A percentile compares a stretch with the other conserved stretches of the same genome.
Conservation (phyloP, 2,113 vertebrate species). For the Solea solea region DNA sequence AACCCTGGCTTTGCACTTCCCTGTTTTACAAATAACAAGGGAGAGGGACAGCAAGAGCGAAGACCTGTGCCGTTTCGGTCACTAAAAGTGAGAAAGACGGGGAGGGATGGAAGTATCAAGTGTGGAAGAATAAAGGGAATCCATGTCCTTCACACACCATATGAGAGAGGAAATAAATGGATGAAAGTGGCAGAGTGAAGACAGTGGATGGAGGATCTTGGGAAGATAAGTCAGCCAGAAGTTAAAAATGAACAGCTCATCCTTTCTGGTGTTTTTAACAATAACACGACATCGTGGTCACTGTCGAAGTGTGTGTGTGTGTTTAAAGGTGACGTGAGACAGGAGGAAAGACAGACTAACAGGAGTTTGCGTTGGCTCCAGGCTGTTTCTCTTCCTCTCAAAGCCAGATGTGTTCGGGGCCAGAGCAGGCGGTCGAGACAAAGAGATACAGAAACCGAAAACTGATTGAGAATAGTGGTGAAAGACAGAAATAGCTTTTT, state of each 20-base stretch:
- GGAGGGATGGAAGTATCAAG: slow-evolving; percentile 8
- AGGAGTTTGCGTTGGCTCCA: slow-evolving; percentile 24
- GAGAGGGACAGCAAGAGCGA: too few relatives aligned
- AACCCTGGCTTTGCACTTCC: neutral
- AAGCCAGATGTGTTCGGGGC: slow-evolving; percentile 53
- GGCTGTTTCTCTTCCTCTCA: slow-evolving; percentile 51
- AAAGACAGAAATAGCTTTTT: slow-evolving; percentile 20
- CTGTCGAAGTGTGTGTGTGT: neutral
- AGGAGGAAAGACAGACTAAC: slow-evolving; percentile 20
- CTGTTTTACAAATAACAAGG: neutral
- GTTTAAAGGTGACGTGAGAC: slow-evolving; percentile 37
- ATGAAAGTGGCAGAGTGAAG: neutral
- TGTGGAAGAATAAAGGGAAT: slow-evolving; percentile 1
- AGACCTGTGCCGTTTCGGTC: slow-evolving; percentile 1
- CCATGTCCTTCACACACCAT: neutral
- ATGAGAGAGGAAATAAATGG: neutral
- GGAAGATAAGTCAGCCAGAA: neutral
- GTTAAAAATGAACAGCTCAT: neutral
- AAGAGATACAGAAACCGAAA: slow-evolving; percentile 6
- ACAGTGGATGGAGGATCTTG: neutral
- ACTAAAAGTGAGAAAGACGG: neutral
- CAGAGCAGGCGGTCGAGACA: slow-evolving; percentile 14
- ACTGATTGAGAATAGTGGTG: slow-evolving; percentile 28
- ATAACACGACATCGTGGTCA: neutral
- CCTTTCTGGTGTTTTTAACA: neutral